Conservation (phyloP, 2,888 invertebrate species). For the Tinea pellionella region DNA sequence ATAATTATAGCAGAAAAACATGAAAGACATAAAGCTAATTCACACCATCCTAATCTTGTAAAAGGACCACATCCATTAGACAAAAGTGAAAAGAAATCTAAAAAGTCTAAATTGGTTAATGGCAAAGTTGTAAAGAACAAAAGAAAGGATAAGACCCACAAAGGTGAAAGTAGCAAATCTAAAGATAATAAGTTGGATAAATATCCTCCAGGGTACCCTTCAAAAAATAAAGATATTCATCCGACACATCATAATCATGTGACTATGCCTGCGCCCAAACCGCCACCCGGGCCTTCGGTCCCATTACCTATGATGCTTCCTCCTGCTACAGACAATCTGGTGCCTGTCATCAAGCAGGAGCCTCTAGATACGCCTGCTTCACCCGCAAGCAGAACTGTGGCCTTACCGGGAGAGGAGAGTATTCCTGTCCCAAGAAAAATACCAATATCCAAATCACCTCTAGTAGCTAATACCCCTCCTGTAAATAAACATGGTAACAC, state of each 20-base stretch:
- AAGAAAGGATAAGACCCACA: conserved; percentile 65
- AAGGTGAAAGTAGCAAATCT: conserved; percentile 63
- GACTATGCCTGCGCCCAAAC: conserved; percentile 47
- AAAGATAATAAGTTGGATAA: conserved; percentile 61
- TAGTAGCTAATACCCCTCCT: conserved; percentile 41
- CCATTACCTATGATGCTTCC: conserved; percentile 26
- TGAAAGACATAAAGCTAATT: conserved; percentile 65
- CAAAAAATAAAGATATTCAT: conserved; percentile 52
- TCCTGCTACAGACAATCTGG: conserved; percentile 19
- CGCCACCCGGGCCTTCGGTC: conserved; percentile 26
- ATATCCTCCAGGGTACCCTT: conserved; percentile 49
- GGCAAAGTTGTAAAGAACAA: conserved; percentile 66
- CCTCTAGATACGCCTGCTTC: conserved; percentile 33
- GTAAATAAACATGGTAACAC: conserved; percentile 35
- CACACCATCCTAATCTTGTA: conserved; percentile 53
- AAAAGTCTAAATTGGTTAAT: conserved; percentile 63
- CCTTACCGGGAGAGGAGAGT: conserved; percentile 38
- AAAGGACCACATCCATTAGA: conserved; percentile 43
- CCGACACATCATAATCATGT: conserved; percentile 56
- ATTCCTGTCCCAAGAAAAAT: conserved; percentile 62
- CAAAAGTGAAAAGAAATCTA: conserved; percentile 61
- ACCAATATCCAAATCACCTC: conserved; percentile 60
- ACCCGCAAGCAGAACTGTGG: conserved; percentile 27
- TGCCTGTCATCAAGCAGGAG: conserved; percentile 51
- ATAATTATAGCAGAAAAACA: conserved; percentile 64